Base-by-base conservation (phyloP, 2,888 invertebrate genomes). In the Masnerella sp. region DNA sequence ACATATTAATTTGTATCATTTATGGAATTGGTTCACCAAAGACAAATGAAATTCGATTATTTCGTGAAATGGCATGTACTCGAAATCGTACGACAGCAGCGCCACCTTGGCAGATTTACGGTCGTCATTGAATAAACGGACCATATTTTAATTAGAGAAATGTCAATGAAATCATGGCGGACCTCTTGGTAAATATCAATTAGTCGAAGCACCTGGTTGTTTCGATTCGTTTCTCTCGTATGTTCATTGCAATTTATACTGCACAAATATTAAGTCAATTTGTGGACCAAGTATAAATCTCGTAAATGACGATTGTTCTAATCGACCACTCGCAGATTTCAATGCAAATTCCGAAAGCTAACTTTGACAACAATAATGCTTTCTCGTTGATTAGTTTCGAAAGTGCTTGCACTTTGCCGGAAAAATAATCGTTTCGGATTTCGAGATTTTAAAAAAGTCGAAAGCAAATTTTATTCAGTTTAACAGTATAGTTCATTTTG, bases 131-230 rank as follows among this genome's bases (percentile, higher is more conserved):
- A 38, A 18, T 15, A 8, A 45, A 47, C 64, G 67, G 69, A 77
- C 75, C 77, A 79, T 79, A 81, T 81, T 82, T 81, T 82, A 82
- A 82, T 82, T 81, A 79, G 77, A 67, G 71, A 67, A 77, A 79
- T 74, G 74, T 75, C 77, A 52, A 74, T 77, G 78, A 72, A 82
- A 82, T 82, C 76, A 77, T 75, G 75, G 56, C 70, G 38, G 56
- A 59, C 69, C 74, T 69, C 70, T 78, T 51, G 67, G 79, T 75
- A 81, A 81, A 82, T 81, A 82, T 80, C 80, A 81, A 80, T 81
- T 81, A 81, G 78, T 59, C 65, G 67, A 78, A 79, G 79, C 79
- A 79, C 78, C 75, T 73, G 74, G 61, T 69, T 62, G 67, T 75
- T 58, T 64, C 75, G 74, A 36, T 62, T 70, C 49, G 54, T 70